Percentiles rank a stretch among this genome's conserved stretches.
Conservation (phyloP, 92 coral and sea anemone species). For the Diadumene lineata region DNA sequence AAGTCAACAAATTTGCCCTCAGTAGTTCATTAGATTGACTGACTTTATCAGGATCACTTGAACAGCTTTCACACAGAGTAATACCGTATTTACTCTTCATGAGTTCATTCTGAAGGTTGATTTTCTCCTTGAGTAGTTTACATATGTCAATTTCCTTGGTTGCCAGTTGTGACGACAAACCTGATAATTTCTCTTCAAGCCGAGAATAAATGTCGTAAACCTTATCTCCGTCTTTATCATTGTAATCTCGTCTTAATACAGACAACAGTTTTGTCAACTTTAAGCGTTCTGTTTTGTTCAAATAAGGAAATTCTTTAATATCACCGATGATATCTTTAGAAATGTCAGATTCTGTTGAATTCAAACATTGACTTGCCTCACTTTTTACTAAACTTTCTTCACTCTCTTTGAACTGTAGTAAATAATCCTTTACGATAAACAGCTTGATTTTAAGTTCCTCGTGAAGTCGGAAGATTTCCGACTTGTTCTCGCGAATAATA, state of each 20-base stretch:
- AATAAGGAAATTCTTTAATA: conserved; percentile 41
- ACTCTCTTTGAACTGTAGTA: conserved; percentile 42
- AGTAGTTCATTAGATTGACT: conserved; percentile 59
- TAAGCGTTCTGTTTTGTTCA: conserved; percentile 55
- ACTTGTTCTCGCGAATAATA: conserved; percentile 74
- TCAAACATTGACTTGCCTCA: not conserved
- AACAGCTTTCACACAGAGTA: conserved; percentile 63
- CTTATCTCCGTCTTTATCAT: conserved; percentile 49
- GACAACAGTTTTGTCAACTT: conserved; percentile 56
- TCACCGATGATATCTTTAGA: conserved; percentile 7
- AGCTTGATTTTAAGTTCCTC: conserved; percentile 78
- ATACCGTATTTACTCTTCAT: conserved; percentile 60
- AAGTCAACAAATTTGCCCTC: conserved; percentile 68
- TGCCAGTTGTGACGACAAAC: conserved; percentile 74
- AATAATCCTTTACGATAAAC: conserved; percentile 60
- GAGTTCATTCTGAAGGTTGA: conserved; percentile 61
- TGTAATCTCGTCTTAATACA: conserved; percentile 42
- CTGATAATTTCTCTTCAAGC: conserved; percentile 67
- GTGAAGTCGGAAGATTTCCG: conserved; percentile 77
- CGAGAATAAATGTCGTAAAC: conserved; percentile 58
- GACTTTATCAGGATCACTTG: conserved; percentile 55
- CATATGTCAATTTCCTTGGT: conserved; percentile 67
- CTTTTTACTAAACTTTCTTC: not conserved
- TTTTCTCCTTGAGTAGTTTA: conserved; percentile 59
- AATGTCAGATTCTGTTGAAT: conserved; percentile 8